Evolutionary conservation across 2,113 vertebrate genomes (phyloP).

Genomic region (Apodemus sylvaticus): DNA sequence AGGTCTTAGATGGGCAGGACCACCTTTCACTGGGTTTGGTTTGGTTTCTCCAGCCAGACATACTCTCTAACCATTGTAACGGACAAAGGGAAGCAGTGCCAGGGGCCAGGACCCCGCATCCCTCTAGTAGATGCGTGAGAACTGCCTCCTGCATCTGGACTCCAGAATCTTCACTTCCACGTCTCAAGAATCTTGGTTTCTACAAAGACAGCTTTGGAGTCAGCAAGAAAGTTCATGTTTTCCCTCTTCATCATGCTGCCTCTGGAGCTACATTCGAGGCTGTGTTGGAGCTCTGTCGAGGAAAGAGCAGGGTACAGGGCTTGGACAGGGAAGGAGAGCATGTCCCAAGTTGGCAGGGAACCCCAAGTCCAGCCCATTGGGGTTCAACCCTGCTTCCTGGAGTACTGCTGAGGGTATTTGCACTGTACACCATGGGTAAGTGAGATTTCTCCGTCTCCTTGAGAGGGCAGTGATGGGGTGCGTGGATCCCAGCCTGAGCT

Average conservation of each 20-base stretch:
- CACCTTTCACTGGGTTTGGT: not conserved
- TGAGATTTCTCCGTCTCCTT: not conserved
- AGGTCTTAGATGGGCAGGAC: not conserved
- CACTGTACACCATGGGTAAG: too few relatives aligned
- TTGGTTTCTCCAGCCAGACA: not conserved
- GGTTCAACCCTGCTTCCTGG: not conserved
- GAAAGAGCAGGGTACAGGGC: not conserved
- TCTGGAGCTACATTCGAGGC: not conserved
- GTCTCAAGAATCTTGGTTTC: conserved; percentile 11
- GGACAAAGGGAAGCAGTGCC: too few relatives aligned
- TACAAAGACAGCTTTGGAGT: conserved; percentile 56
- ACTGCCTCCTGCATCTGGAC: not conserved
- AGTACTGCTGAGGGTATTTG: not conserved
- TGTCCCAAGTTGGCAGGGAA: not conserved
- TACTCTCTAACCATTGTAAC: not conserved
- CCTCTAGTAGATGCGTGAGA: not conserved
- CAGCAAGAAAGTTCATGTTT: conserved; percentile 32
- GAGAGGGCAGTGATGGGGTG: not conserved
- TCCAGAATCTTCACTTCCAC: not conserved
- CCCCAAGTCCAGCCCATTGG: not conserved
- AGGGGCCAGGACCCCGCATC: not conserved
- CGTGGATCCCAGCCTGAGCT: not conserved
- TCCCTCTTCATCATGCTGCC: not conserved
- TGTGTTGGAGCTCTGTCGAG: not conserved
- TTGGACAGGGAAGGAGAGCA: not conserved